Percentiles rank a stretch among this genome's conserved stretches.
Evolutionary conservation across 37 sponge, comb jelly and placozoan species (phyloP).

Genomic region (Aphrocallistes beatrix): DNA sequence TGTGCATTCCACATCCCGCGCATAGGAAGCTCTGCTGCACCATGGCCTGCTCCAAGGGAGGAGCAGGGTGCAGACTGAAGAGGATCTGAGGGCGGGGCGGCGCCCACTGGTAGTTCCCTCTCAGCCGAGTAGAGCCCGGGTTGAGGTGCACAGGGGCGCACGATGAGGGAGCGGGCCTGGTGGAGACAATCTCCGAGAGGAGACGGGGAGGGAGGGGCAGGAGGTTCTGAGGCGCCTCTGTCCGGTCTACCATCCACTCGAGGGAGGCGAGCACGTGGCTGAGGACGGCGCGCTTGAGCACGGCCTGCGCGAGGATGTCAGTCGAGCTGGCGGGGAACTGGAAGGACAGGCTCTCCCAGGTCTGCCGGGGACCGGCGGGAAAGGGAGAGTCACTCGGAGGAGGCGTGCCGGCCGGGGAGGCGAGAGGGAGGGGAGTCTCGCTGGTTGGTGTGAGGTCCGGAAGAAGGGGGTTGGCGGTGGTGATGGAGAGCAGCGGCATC

Average conservation of each 20-base stretch:
- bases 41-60: slow-evolving; percentile 43
- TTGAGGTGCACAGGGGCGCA: background rate
- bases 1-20: slow-evolving; percentile 91
- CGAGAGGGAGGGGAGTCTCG: background rate
- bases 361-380: background rate
- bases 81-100: slow-evolving; percentile 90
- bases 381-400: too few species aligned
- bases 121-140: background rate
- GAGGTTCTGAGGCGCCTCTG: background rate
- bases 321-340: background rate
- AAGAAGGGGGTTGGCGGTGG: background rate
- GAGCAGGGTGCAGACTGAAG: slow-evolving; percentile 47
- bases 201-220: background rate
- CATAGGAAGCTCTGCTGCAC: slow-evolving; percentile 65
- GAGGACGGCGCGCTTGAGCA: background rate
- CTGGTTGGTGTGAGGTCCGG: background rate
- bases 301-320: background rate
- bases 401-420: background rate
- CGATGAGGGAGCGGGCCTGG: background rate
- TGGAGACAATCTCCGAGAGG: background rate
- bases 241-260: background rate
- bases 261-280: background rate
- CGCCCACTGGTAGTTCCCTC: slow-evolving; percentile 88
- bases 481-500: background rate
- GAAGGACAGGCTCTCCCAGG: slow-evolving; percentile 1